Base-by-base conservation (phyloP, 2,113 vertebrate species). In the Larimichthys polyactis region DNA sequence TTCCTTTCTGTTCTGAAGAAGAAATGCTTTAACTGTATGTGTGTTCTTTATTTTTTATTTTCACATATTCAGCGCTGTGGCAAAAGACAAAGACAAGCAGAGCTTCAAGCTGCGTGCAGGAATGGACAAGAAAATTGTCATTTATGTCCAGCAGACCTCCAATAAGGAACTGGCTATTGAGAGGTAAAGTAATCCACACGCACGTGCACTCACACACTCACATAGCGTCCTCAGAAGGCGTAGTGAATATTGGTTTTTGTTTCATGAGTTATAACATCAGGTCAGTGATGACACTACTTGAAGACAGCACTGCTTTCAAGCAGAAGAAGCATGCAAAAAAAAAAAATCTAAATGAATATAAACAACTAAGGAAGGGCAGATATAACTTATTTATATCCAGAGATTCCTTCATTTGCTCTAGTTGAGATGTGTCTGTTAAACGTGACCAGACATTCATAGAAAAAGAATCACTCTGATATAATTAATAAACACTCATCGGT, bases 141-240 rank as follows among this genome's bases (percentile, higher is more conserved):
- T 99, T 79, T 99, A 97, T 19, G 96, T 99, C 43, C 98, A 99
- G 67, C 98, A 99, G 93, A 98, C 97, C 7, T 99, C 97, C 44
- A 99, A 99, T 88, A 99, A 99, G 89, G 98, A 99, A 62, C 96
- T 99, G 92, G 97, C 97, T 64, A 98, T 99, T 81, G 98, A 99
- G 94, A 98, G 98, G 98, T 99, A 97, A 92, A 40, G 19, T 77
- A 82, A 69, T 5, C 49, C 40, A 19, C 71, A 60, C 6, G 24
- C 15, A 24, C 22, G 16, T 6, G 14, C 65, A 43, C 49, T 9
- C 44, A 74, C 32, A 76, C 73, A 71, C 46, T 66, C 32, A 14
- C 46, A 49, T 10, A 14, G 36, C 57, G 49, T 32, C 32, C 69
- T 63, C 16, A 48, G 7, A 57, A 57, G 36, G 9, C 15, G 16